Evolutionary conservation across 35 echinoderm and acorn worm genomes (phyloP), one percentile per base, ranked within the genome.

Genomic region (Heliocidaris erythrogramma): DNA sequence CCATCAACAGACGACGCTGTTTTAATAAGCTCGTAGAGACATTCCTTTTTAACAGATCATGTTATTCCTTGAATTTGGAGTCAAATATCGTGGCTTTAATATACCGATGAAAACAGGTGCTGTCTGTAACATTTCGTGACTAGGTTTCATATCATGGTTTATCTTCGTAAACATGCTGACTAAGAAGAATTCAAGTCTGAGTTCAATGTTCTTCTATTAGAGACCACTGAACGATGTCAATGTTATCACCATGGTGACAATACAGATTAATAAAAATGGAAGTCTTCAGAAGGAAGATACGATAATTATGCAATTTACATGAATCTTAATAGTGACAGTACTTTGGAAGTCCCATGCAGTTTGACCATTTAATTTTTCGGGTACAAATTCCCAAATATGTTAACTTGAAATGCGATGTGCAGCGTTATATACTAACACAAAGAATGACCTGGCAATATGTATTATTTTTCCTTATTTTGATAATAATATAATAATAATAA

Each of bases 121-220:
- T 78, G 65, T 78, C 65, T 78, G 65, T 18, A 78, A 24, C 65
- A 78, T 78, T 78, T 24, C 65, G 14, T 13, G 10, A 56, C 7
- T 56, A 42, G 35, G 35, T 3, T 42, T 42, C 35, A 78, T n/a
- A 78, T 78, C 65, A 78, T 78, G 18, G 18, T 78, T 78, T 78
- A n/a, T 78, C 65, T 78, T 78, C 65, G 27, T 78, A 78, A 78
- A 78, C 65, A 78, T 78, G 65, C 65, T 78, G 65, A 78, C 65
- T 78, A 78, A 78, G 65, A 78, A 24, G 8, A 78, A 78, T 78
- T 78, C 14, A 5, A 78, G 65, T 78, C 65, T 7, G 65, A 78
- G 65, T 56, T 56, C 52, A 56, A 56, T 56, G 52, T 56, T 56
- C 52, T 56, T 56, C 65, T 78, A 18, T n/a, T 78, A 7, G 18